phyloP scores from a whole-genome alignment of 2,113 vertebrate species.

The Stictonetta naevosa region DNA sequence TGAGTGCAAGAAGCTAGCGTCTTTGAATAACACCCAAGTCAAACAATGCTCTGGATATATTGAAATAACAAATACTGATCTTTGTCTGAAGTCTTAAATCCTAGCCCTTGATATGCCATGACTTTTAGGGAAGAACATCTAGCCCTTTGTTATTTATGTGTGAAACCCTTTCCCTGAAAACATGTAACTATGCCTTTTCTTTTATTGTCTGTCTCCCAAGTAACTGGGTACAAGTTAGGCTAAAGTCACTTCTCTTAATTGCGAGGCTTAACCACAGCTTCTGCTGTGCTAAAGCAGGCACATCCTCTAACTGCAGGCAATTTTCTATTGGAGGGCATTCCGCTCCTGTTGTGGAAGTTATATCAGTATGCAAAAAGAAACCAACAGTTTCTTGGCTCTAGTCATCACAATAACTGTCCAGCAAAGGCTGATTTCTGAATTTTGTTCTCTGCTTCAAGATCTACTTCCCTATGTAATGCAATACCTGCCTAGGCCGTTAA shows the following conservation, averaged over 20 bases:
- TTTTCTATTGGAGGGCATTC: background rate
- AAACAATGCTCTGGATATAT: background rate
- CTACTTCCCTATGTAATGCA: background rate
- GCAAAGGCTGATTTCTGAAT: background rate
- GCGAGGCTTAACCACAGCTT: background rate
- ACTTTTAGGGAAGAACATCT: background rate
- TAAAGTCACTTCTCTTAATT: background rate
- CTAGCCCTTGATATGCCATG: background rate
- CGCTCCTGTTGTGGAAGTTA: background rate
- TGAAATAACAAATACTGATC: background rate
- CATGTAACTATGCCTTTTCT: background rate
- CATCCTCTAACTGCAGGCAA: background rate
- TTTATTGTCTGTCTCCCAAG: background rate
- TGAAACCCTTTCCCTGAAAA: background rate
- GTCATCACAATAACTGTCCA: background rate
- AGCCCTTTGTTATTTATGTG: background rate
- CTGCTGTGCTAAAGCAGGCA: background rate
- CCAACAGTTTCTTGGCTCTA: background rate
- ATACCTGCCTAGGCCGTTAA: background rate
- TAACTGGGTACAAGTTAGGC: background rate
- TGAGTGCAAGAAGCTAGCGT: background rate
- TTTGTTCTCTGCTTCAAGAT: background rate
- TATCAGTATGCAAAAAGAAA: background rate
- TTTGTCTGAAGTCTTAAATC: background rate
- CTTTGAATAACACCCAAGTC: background rate